Conservation (phyloP, 2,797 vertebrate species). For the Amniataba percoides region DNA sequence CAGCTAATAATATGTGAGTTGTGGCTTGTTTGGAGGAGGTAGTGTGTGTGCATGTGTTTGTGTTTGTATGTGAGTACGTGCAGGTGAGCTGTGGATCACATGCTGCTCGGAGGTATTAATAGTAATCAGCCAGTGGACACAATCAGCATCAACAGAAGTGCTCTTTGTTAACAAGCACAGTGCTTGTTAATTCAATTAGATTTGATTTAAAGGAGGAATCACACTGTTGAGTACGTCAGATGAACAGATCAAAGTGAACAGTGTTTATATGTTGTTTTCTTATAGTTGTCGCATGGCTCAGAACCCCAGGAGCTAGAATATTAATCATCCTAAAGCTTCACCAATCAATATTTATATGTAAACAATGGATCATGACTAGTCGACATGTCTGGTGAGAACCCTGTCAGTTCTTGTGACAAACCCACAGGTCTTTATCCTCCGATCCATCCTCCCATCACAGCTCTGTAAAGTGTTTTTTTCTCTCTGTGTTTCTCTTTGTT, state of each 20-base stretch:
- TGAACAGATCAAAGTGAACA: background rate
- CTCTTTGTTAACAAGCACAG: conserved; percentile 23
- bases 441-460: background rate
- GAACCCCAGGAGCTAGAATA: background rate
- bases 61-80: background rate
- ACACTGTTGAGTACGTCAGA: background rate
- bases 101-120: conserved; percentile 27
- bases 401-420: background rate
- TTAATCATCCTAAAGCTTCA: background rate
- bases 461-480: too few relatives aligned
- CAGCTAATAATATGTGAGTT: conserved; percentile 58
- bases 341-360: background rate
- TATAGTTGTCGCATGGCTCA: background rate
- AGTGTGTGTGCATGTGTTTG: conserved; percentile 3
- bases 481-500: background rate
- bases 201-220: background rate
- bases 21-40: conserved; percentile 37
- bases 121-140: conserved; percentile 15
- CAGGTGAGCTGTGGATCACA: conserved; percentile 10
- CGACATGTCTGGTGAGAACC: background rate
- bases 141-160: background rate
- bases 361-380: background rate
- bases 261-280: background rate
- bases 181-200: conserved; percentile 13
- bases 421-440: background rate